Evolutionary conservation across 2,888 invertebrate species (phyloP), one percentile per base, ranked within the genome.

Genomic region (Ectemnius cavifrons): DNA sequence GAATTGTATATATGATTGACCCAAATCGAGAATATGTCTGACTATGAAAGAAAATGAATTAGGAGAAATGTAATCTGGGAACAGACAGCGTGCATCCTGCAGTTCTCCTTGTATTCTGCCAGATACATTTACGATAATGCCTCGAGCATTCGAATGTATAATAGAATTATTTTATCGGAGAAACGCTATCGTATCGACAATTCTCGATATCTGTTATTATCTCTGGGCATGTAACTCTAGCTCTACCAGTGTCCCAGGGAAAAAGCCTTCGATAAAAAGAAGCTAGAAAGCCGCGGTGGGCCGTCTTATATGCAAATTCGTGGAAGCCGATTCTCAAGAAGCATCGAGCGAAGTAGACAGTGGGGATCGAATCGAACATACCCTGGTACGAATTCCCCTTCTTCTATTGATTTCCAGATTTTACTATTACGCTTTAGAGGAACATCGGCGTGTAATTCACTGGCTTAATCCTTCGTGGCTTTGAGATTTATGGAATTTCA

Each of bases 291-390:
- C 63, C 67, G 62, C 69, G 37, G 58, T 64, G 69, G 64, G 67
- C 69, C 77, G 74, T 73, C 81, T 81, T 81, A 63, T 79, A 81
- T 81, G 81, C 79, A 81, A 81, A 81, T 81, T 73, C 61, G 66
- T 81, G 73, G 37, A 11, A 37, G 60, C 59, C 58, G 63, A 63
- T 65, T 62, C 64, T 70, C 71, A 63, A 70, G 58, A 28, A 6
- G 3, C 37, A 58, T 16, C 49, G 63, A 59, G 75, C 69, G 71
- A 77, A 70, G 67, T 71, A 65, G 62, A 69, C 60, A 58, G 65
- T 62, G 56, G 74, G 72, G 72, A 70, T 65, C 65, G 59, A 64
- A 65, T 70, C 75, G 68, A 63, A 67, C 37, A 18, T 46, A 46
- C 27, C 67, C 6, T 27, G 2, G 23, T 23, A 23, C 23, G 27